phyloP scores from a whole-genome alignment of 1,140 invertebrate genomes.

The Gyrodactylus bullatarudis region DNA sequence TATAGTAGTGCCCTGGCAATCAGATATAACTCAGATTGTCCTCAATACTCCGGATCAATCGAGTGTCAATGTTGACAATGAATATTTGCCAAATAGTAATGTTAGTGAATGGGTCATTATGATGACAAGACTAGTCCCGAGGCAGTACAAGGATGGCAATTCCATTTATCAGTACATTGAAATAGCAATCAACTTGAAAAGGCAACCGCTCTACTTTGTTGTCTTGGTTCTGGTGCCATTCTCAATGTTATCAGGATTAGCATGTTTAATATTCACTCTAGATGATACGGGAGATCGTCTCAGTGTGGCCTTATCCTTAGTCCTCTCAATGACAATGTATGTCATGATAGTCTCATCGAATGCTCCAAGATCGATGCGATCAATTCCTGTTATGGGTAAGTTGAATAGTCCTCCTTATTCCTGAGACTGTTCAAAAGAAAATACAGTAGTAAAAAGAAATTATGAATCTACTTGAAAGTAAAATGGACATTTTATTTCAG shows the following conservation, averaged over 20 bases:
- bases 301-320: conserved; percentile 1
- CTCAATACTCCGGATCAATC: neutral
- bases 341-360: conserved; percentile 1
- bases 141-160: neutral
- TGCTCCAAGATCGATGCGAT: conserved; percentile 1
- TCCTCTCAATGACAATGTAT: conserved; percentile 4
- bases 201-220: conserved; percentile 5
- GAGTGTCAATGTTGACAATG: neutral
- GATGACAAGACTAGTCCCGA: neutral
- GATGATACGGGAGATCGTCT: neutral
- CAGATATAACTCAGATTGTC: neutral
- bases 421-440: no score
- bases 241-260: neutral
- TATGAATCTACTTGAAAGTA: neutral
- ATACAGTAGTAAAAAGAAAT: no score
- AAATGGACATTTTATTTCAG: neutral
- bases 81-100: conserved; percentile 1
- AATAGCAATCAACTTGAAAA: neutral
- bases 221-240: conserved; percentile 4
- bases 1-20: neutral
- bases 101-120: conserved; percentile 2
- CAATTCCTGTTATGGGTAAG: conserved; percentile 3
- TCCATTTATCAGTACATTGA: neutral
- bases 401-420: neutral
- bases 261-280: conserved; percentile 1